Percentiles rank a stretch among this genome's conserved stretches.
Conservation (phyloP, 2,888 invertebrate genomes). For the Andrena bicolor region DNA sequence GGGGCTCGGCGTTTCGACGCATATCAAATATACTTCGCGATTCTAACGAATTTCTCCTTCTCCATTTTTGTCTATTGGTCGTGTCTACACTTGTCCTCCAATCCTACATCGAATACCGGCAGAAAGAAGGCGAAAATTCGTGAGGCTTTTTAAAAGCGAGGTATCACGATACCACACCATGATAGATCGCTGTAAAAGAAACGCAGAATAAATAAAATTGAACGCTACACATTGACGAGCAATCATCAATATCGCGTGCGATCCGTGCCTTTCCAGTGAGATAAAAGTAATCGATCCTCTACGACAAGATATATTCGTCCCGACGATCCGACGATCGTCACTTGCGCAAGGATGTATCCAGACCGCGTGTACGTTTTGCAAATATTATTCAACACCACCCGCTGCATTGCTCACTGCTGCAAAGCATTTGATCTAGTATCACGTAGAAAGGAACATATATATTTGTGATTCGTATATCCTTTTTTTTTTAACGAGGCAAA, state of each 20-base stretch:
- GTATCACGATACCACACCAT: constrained; percentile 6
- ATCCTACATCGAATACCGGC: not conserved
- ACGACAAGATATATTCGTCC: constrained; percentile 16
- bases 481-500: constrained; percentile 6
- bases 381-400: constrained; percentile 9
- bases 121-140: not conserved
- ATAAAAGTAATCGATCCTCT: constrained; percentile 11
- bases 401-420: constrained; percentile 22
- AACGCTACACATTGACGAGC: constrained; percentile 38
- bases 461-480: constrained; percentile 26
- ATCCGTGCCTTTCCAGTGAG: not conserved
- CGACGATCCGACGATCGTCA: constrained; percentile 27
- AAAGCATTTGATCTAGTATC: constrained; percentile 53
- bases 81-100: not conserved
- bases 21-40: constrained; percentile 9
- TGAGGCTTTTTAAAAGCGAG: not conserved
- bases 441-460: constrained; percentile 46
- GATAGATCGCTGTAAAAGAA: constrained; percentile 32
- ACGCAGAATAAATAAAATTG: constrained; percentile 51
- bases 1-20: constrained; percentile 27
- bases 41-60: not conserved
- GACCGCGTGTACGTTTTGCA: constrained; percentile 39
- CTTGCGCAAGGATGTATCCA: constrained; percentile 56
- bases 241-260: constrained; percentile 22
- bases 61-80: not conserved